Evolutionary conservation across 2,888 invertebrate genomes (phyloP), one percentile per base, ranked within the genome.

Genomic region (Heterodera filipjevi): DNA sequence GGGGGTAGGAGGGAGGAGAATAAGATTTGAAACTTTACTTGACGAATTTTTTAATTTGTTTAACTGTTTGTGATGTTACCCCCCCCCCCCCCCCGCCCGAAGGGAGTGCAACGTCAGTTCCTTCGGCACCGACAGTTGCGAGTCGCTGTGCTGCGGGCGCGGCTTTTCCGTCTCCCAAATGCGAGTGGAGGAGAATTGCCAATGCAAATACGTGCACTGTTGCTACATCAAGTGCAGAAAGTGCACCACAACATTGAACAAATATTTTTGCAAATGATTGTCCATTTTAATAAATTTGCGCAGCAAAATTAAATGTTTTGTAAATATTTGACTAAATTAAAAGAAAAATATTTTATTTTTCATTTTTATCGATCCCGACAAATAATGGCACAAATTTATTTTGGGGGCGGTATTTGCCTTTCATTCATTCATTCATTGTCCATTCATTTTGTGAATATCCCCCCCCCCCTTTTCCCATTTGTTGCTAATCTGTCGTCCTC

Each of bases 201-300:
- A 93, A 89, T 95, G 94, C 91, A 93, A 93, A 90, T 94, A 94
- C 91, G 93, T 93, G 90, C 94, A 93, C 92, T 95, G 94, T 90
- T 95, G 94, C 91, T 93, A 94, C 90, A 94, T 94, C 81, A 93
- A 94, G 91, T 94, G 94, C 91, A 93, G 94, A 90, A 93, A 93
- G 68, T 95, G 94, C 90, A 91, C 92, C 84, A 92, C 92, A 86
- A 92, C 92, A 90, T 92, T 93, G 73, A 92, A 93, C 86, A 92
- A 93, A 79, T 93, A 93, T 90, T 93, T 93, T 90, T 94, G 94
- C 91, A 88, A 87, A 80, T 90, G 80, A 78, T 73, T 32, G 3
- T 44, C 22, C 12, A 27, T 27, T n/a, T 10, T 10, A 27, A n/a
- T 59, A n/a, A n/a, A n/a, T n/a, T n/a, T n/a, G n/a, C n/a, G n/a